Evolutionary conservation across 2,113 vertebrate genomes (phyloP).

Genomic region (Halcyon malimbica): DNA sequence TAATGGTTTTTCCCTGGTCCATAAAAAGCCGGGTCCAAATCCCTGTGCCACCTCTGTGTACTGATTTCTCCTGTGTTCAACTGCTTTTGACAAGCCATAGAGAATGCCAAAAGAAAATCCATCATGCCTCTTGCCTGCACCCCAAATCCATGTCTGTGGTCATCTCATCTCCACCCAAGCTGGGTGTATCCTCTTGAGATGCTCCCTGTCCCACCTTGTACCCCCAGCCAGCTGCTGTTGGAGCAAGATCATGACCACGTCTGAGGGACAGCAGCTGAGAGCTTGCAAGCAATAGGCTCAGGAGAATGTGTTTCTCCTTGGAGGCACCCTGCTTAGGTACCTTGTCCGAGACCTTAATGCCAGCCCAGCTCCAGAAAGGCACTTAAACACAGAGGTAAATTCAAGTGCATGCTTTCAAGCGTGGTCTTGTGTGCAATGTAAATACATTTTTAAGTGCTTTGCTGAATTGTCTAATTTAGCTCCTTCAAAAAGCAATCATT

Average conservation of each 20-base stretch:
- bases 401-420: background rate
- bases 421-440: background rate
- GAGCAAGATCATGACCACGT: accelerated
- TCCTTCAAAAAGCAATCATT: slow-evolving; percentile 29
- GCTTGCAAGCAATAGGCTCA: background rate
- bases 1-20: background rate
- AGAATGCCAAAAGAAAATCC: background rate
- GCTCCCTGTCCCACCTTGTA: accelerated
- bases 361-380: background rate
- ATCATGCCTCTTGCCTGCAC: background rate
- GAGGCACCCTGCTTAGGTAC: background rate
- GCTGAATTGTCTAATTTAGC: slow-evolving; percentile 13
- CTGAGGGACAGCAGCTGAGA: background rate
- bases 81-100: accelerated
- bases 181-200: accelerated
- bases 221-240: background rate
- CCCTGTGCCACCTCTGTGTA: background rate
- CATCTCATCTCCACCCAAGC: background rate
- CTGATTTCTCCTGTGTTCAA: background rate
- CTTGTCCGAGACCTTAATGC: background rate
- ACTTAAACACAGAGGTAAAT: background rate
- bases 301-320: background rate
- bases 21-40: background rate
- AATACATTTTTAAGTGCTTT: slow-evolving; percentile 19
- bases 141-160: accelerated